Evolutionary conservation across 1,140 invertebrate species (phyloP).

Genomic region (Leptestheria dahalacensis): DNA sequence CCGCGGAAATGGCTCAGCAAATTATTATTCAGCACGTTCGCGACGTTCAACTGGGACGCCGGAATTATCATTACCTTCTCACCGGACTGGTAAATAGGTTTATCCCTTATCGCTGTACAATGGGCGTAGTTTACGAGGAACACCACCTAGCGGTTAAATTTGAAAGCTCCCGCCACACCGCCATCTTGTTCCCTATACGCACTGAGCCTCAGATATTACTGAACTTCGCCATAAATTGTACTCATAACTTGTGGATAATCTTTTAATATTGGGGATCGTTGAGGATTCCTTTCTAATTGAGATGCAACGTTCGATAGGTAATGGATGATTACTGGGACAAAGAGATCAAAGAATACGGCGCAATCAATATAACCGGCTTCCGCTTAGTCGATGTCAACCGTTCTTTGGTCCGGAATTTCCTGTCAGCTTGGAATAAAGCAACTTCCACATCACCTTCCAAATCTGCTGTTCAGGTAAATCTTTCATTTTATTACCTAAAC

Average conservation of each 20-base stretch:
- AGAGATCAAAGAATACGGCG: slow-evolving; percentile 77
- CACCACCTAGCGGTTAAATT: too few relatives aligned
- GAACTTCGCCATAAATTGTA: neutral
- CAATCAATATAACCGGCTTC: slow-evolving; percentile 92
- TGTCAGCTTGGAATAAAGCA: slow-evolving; percentile 48
- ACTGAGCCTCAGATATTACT: too few relatives aligned
- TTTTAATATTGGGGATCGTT: neutral
- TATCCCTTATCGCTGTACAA: too few relatives aligned
- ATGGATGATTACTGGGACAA: slow-evolving; percentile 87
- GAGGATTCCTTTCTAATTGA: too few relatives aligned
- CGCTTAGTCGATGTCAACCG: slow-evolving; percentile 67
- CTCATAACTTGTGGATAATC: too few relatives aligned
- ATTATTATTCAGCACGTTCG: slow-evolving; percentile 71
- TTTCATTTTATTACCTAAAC: too few relatives aligned
- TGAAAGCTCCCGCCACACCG: too few relatives aligned
- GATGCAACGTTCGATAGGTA: slow-evolving; percentile 55
- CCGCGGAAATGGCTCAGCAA: slow-evolving; percentile 69
- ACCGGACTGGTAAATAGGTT: slow-evolving; percentile 70
- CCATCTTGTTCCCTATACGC: too few relatives aligned
- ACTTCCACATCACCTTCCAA: neutral
- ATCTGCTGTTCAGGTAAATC: slow-evolving; percentile 31
- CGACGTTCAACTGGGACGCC: slow-evolving; percentile 61
- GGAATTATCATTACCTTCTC: slow-evolving; percentile 85
- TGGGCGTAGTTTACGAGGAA: too few relatives aligned
- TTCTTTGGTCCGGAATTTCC: slow-evolving; percentile 61